Base-by-base conservation (phyloP, 1,140 invertebrate species). In the Asobara japonica region DNA sequence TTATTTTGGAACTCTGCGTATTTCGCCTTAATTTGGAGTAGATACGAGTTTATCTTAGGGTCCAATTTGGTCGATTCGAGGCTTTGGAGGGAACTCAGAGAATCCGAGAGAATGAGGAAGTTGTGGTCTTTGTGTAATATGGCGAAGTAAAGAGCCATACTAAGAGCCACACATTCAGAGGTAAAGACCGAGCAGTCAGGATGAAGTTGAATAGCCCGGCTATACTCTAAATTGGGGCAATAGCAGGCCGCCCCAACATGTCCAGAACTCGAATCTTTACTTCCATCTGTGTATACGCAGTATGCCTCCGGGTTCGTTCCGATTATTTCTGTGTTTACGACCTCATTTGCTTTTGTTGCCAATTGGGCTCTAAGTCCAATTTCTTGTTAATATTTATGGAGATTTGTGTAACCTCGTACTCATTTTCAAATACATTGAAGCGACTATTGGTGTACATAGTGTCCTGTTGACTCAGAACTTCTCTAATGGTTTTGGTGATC, bases 301-400 rank as follows among this genome's bases (percentile, higher is more conserved):
- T 45, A 45, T 33, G 31, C 31, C 31, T 33, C 31, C 10, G 31
- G 31, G 31, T 33, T 33, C 31, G 31, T 10, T 33, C 10, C 31
- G 31, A 33, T 33, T 33, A 33, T 33, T 6, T 33, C 31, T 33
- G 31, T 10, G 4, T 33, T 33, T 33, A 33, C 10, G 10, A 33
- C 31, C 4, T 33, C 31, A 33, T 13, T 45, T 45, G 16, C 6
- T 8, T 13, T 45, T 45, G 3, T n/a, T 45, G 4, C n/a, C 41
- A 4, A 45, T 45, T 45, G 16, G 8, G 41, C 41, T 45, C 86
- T 65, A 7, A 65, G 8, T n/a, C 31, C 31, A 33, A 33, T 33
- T 6, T 33, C 31, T 33, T 33, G 10, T 33, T 33, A 33, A 33
- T 33, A 6, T 33, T 33, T 33, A 33, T 33, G 31, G 31, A 33